Evolutionary conservation across 2,113 vertebrate genomes (phyloP).

Genomic region (Forbesichthys papilliferus): DNA sequence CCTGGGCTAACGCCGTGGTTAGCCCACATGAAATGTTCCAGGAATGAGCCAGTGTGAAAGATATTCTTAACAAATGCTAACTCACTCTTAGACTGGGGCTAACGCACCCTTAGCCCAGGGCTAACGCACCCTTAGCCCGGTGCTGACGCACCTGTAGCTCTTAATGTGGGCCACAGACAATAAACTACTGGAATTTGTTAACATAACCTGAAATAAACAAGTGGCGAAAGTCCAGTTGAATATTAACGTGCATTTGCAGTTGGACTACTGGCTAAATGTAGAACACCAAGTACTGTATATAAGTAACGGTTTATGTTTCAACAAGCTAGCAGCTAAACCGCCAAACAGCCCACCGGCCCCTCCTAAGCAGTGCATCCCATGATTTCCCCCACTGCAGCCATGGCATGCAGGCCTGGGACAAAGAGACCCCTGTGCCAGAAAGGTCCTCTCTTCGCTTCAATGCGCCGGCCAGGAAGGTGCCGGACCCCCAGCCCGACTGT

Average conservation of each 20-base stretch:
- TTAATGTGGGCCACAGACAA: background rate
- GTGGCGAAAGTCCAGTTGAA: background rate
- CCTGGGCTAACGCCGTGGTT: too few relatives aligned
- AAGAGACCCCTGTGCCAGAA: constrained; percentile 73
- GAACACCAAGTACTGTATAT: constrained; percentile 15
- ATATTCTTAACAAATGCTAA: too few relatives aligned
- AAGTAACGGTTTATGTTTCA: constrained; percentile 47
- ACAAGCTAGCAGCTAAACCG: constrained; percentile 43
- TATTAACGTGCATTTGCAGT: background rate
- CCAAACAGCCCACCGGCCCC: constrained; percentile 58
- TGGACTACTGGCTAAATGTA: background rate
- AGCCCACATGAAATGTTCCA: too few relatives aligned
- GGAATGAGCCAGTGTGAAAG: too few relatives aligned
- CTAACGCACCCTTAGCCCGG: too few relatives aligned
- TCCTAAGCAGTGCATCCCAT: constrained; percentile 9
- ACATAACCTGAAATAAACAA: background rate
- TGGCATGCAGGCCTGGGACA: constrained; percentile 69
- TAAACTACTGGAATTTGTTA: background rate
- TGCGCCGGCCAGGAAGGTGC: constrained; percentile 73
- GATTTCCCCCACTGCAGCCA: constrained; percentile 61
- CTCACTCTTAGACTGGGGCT: too few relatives aligned
- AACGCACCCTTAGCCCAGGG: too few relatives aligned
- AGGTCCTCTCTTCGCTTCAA: constrained; percentile 75
- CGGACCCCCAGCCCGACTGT: constrained; percentile 63
- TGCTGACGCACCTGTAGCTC: too few relatives aligned